Conservation (phyloP, 2,797 vertebrate species). For the Myiotriccus ornatus region DNA sequence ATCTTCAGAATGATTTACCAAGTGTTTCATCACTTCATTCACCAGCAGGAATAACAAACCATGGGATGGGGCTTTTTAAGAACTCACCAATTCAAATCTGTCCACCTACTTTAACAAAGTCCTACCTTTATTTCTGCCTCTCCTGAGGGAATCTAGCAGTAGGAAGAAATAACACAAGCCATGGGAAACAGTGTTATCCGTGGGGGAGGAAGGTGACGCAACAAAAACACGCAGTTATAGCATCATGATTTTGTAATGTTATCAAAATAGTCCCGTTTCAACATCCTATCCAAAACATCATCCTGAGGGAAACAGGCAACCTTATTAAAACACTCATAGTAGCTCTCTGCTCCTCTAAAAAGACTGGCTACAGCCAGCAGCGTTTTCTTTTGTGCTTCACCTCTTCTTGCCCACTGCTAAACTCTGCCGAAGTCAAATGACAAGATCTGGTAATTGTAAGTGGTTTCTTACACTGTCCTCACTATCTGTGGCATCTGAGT, state of each 20-base stretch:
- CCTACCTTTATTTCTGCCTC: not conserved
- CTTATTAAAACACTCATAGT: not conserved
- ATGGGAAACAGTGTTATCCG: not conserved
- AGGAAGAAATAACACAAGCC: not conserved
- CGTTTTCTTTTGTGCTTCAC: not conserved
- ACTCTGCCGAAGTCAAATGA: not conserved
- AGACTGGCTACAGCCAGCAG: not conserved
- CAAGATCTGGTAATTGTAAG: not conserved
- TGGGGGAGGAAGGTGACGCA: not conserved
- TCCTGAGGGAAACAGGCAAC: not conserved
- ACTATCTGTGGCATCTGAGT: conserved; percentile 51
- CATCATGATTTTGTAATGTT: not conserved
- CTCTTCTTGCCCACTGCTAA: not conserved
- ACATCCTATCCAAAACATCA: conserved; percentile 6
- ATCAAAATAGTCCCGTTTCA: not conserved
- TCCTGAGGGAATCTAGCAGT: not conserved
- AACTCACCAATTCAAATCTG: not conserved
- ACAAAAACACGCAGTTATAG: not conserved
- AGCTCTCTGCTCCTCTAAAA: not conserved
- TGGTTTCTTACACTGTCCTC: conserved; percentile 21
- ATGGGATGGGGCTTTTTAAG: not conserved
- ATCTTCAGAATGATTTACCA: not conserved
- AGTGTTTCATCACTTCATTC: not conserved
- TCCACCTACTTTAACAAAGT: not conserved
- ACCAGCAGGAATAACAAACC: not conserved